These are phyloP conservation scores for Eolophus roseicapilla DNA, from an alignment of 2,113 vertebrate genomes.

Conservation along the genomic window DNA sequence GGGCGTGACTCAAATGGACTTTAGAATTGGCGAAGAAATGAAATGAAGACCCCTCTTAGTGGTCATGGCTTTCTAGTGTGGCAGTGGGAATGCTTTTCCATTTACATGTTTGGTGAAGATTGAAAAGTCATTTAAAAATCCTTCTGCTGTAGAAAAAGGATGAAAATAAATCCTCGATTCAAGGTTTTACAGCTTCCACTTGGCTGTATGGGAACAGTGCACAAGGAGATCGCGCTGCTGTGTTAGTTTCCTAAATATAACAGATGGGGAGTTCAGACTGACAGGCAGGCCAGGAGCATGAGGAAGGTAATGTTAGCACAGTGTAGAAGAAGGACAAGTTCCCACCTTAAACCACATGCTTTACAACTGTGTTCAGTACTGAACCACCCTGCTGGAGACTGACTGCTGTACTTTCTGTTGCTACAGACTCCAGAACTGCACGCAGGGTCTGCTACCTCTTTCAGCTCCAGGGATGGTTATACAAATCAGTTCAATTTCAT, in stretches of 20 bases:
- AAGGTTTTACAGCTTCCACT: not conserved
- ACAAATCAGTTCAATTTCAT: fast-evolving
- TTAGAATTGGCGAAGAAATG: not conserved
- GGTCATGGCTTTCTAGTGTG: fast-evolving
- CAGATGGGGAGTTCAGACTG: not conserved
- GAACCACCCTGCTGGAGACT: not conserved
- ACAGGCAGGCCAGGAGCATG: too few species aligned
- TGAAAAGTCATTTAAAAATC: not conserved
- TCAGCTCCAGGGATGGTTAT: fast-evolving
- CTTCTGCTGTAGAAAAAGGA: not conserved
- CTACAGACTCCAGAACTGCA: not conserved
- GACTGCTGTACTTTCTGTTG: not conserved
- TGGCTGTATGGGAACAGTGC: not conserved
- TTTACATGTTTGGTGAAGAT: not conserved
- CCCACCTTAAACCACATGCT: fast-evolving
- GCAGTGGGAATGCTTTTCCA: not conserved
- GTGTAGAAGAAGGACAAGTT: not conserved
- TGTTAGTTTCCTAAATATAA: not conserved
- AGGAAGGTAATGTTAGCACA: not conserved
- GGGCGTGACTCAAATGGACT: not conserved
- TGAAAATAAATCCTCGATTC: not conserved
- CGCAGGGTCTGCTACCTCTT: fast-evolving
- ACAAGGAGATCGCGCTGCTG: not conserved
- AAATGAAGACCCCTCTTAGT: not conserved
- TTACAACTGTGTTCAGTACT: fast-evolving